These are phyloP conservation scores for Gymnoscelis rufifasciata DNA, from an alignment of 2,888 invertebrate genomes.

Conservation along the genomic window DNA sequence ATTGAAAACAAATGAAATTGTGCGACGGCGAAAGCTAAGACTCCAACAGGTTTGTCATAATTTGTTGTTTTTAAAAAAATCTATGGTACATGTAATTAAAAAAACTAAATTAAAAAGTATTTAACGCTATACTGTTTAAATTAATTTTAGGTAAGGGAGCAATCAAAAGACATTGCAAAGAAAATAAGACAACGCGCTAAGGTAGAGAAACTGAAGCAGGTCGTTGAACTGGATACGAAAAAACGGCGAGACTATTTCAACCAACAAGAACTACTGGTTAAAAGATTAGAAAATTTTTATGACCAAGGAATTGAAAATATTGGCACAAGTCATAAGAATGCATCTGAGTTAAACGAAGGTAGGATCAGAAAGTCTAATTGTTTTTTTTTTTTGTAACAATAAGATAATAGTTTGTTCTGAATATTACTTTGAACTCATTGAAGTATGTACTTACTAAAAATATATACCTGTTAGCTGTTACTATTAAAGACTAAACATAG, in stretches of 20 bases:
- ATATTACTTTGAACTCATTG: too few species aligned
- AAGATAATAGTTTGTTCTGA: too few species aligned
- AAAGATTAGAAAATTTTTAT: conserved; percentile 57
- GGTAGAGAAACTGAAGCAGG: conserved; percentile 57
- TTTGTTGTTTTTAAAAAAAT: conserved; percentile 19
- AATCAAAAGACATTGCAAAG: conserved; percentile 73
- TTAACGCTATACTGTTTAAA: conserved; percentile 22
- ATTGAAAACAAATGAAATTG: conserved; percentile 71
- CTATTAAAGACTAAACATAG: too few species aligned
- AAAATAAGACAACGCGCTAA: conserved; percentile 67
- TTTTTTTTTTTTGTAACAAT: not conserved
- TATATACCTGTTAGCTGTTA: too few species aligned
- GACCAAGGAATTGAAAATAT: conserved; percentile 53
- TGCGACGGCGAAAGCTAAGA: conserved; percentile 65
- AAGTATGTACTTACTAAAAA: too few species aligned
- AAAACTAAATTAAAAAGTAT: conserved; percentile 22
- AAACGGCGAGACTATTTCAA: conserved; percentile 61
- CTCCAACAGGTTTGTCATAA: conserved; percentile 64
- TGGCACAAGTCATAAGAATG: conserved; percentile 59
- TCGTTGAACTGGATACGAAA: conserved; percentile 49
- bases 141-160: conserved; percentile 69
- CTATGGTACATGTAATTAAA: too few species aligned
- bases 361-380: not conserved
- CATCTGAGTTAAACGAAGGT: conserved; percentile 49
- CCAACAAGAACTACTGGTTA: conserved; percentile 60